Evolutionary conservation across 2,113 vertebrate genomes (phyloP).

Genomic region (Physeter macrocephalus): DNA sequence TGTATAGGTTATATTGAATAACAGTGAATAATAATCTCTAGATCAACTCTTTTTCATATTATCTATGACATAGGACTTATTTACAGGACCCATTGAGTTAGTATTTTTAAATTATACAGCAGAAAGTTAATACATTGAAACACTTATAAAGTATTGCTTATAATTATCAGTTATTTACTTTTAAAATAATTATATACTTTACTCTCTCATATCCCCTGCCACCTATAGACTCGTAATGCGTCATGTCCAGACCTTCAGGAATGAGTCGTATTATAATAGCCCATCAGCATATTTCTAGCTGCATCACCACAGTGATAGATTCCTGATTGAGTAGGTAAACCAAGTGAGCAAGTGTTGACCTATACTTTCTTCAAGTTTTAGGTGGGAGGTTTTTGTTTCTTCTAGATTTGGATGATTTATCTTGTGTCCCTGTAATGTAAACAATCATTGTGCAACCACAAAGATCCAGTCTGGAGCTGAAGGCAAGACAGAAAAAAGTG

Average conservation of each 20-base stretch:
- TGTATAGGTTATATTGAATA: not conserved
- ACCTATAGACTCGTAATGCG: not conserved
- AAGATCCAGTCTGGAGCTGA: not conserved
- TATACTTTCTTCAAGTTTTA: not conserved
- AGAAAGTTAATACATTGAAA: not conserved
- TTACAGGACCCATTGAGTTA: not conserved
- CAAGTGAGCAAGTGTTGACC: not conserved
- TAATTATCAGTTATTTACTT: not conserved
- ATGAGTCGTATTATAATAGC: not conserved
- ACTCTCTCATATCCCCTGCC: fast-evolving
- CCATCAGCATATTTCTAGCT: not conserved
- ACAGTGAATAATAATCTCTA: not conserved
- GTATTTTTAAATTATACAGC: not conserved
- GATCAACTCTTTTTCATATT: not conserved
- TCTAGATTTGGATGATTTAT: not conserved
- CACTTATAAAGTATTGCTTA: not conserved
- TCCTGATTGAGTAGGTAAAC: not conserved
- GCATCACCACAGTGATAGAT: not conserved
- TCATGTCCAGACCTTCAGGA: not conserved
- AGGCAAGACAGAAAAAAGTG: not conserved
- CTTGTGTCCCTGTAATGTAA: not conserved
- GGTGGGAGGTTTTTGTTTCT: not conserved
- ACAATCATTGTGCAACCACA: not conserved
- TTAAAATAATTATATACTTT: not conserved
- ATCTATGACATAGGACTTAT: not conserved